Evolutionary conservation across 2,888 invertebrate genomes (phyloP).

Genomic region (Maniola hyperantus): DNA sequence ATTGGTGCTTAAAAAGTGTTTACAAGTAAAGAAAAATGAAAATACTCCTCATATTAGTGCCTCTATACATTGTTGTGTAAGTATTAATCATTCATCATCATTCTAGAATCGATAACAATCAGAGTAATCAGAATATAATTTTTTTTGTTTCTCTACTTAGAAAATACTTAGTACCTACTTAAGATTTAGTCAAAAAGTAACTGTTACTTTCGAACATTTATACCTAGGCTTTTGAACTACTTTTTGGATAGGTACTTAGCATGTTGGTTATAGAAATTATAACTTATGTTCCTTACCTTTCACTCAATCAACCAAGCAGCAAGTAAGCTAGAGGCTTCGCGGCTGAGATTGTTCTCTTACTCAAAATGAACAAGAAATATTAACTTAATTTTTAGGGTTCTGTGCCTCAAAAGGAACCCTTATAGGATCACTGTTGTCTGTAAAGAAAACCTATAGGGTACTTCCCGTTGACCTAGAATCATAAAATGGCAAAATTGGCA

Average conservation of each 20-base stretch:
- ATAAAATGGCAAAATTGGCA: no score
- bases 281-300: background rate
- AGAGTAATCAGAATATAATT: background rate
- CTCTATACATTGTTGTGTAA: slow-evolving; percentile 61
- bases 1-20: slow-evolving; percentile 3
- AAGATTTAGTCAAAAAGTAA: background rate
- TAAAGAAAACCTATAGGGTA: no score
- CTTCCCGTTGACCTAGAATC: no score
- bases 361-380: no score
- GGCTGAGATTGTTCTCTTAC: no score
- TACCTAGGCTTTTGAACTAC: background rate
- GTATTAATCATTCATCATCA: slow-evolving; percentile 41
- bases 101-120: background rate
- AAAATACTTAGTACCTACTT: no score
- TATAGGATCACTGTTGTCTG: no score
- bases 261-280: background rate
- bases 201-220: background rate
- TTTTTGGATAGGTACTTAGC: background rate
- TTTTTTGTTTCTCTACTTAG: no score
- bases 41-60: slow-evolving; percentile 58
- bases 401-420: no score
- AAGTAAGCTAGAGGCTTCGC: background rate
- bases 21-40: slow-evolving; percentile 31
- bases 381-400: no score
- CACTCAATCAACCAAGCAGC: background rate